Conservation (phyloP, 2,113 vertebrate genomes). For the Struthio camelus region DNA sequence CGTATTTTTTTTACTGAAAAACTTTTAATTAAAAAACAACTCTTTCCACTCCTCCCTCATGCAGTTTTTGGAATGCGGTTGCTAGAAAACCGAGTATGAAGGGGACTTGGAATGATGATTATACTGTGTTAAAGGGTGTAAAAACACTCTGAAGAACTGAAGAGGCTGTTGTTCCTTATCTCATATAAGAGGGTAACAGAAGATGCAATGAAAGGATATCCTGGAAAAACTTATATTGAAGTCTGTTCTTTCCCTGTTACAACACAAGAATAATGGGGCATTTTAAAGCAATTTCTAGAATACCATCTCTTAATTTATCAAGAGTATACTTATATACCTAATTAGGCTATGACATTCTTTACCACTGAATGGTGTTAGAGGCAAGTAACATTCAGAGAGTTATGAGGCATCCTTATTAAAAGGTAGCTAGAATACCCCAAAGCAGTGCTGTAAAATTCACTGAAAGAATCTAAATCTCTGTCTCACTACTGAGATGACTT, state of each 20-base stretch:
- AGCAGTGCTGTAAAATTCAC: neutral
- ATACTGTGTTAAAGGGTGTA: neutral
- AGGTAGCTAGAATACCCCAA: neutral
- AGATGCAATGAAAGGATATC: neutral
- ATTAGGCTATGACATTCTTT: neutral
- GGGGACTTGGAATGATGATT: neutral
- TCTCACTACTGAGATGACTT: neutral
- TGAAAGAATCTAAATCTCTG: neutral
- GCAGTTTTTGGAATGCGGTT: neutral
- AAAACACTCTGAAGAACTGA: neutral
- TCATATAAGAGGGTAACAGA: neutral
- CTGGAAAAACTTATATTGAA: neutral
- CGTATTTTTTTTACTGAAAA: neutral
- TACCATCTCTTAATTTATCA: neutral
- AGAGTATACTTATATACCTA: neutral
- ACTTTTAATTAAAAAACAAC: neutral
- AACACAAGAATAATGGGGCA: neutral
- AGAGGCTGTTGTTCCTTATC: neutral
- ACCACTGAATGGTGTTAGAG: neutral
- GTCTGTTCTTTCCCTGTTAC: neutral
- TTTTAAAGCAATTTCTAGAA: neutral
- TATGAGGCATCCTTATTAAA: neutral
- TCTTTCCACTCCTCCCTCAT: rapidly evolving
- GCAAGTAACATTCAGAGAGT: neutral
- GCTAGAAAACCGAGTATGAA: neutral